These are phyloP conservation scores for Erythrocebus patas DNA, from an alignment of 2,113 vertebrate species.

Conservation along the genomic window DNA sequence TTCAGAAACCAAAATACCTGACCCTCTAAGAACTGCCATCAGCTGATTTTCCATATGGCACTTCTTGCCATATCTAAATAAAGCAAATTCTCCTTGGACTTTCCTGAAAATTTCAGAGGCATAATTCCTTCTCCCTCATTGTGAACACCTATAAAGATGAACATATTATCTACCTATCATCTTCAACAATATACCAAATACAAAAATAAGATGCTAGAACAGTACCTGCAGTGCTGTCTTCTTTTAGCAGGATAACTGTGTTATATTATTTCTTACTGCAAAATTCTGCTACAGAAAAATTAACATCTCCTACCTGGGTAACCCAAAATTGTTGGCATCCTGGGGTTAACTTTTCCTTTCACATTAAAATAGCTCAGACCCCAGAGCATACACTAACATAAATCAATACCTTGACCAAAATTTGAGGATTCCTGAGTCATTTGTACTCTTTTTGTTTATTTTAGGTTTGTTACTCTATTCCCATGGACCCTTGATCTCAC, in stretches of 20 bases:
- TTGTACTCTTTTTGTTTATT: not conserved
- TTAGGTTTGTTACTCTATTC: not conserved
- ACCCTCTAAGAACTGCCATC: not conserved
- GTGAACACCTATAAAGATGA: not conserved
- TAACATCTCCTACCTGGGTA: not conserved
- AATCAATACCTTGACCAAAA: not conserved
- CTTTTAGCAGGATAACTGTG: not conserved
- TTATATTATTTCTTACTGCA: not conserved
- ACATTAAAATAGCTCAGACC: not conserved
- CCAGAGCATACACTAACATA: not conserved
- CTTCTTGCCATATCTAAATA: not conserved
- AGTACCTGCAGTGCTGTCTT: not conserved
- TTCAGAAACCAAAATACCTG: not conserved
- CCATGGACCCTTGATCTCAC: not conserved
- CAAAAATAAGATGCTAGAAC: not conserved
- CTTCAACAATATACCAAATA: not conserved
- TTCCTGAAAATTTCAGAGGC: not conserved
- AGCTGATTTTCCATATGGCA: not conserved
- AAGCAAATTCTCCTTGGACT: not conserved
- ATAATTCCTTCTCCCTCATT: not conserved
- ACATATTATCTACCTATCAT: not conserved
- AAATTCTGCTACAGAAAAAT: not conserved
- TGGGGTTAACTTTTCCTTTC: not conserved
- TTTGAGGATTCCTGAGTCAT: not conserved
- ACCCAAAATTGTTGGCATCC: not conserved